Evolutionary conservation across 2,888 invertebrate species (phyloP).

Genomic region (Rutpela maculata): DNA sequence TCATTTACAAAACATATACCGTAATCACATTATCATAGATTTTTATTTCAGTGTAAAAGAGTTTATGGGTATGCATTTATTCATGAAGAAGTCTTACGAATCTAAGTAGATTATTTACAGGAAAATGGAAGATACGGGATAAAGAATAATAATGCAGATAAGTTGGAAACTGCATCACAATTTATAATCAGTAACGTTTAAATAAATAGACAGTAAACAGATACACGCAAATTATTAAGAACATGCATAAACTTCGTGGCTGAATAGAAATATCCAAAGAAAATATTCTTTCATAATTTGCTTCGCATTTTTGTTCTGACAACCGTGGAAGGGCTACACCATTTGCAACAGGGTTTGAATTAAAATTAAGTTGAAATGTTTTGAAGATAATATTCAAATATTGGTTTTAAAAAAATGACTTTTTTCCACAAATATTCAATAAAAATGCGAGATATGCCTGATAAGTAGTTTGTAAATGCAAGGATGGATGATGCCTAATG

Average conservation of each 20-base stretch:
- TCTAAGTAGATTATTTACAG: slow-evolving; percentile 59
- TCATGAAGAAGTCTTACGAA: slow-evolving; percentile 59
- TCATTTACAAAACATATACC: slow-evolving; percentile 70
- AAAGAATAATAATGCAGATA: slow-evolving; percentile 22
- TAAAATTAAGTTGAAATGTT: no score
- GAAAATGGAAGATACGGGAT: slow-evolving; percentile 28
- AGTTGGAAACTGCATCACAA: background rate
- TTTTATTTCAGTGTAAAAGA: slow-evolving; percentile 65
- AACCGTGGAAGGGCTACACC: no score
- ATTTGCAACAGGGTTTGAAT: no score
- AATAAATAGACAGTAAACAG: no score
- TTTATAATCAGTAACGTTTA: background rate
- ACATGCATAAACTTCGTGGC: no score
- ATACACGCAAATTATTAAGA: no score
- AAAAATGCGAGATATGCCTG: background rate
- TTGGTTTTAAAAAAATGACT: no score
- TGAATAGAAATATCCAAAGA: no score
- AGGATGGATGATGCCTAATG: slow-evolving; percentile 41
- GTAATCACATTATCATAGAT: slow-evolving; percentile 68
- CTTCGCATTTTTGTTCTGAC: no score
- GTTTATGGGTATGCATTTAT: slow-evolving; percentile 63
- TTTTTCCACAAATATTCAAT: no score
- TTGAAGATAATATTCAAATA: no score
- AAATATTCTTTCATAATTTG: no score
- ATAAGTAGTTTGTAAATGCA: background rate